These are phyloP conservation scores for Syrrhaptes paradoxus DNA, from an alignment of 2,113 vertebrate species.

Conservation along the genomic window DNA sequence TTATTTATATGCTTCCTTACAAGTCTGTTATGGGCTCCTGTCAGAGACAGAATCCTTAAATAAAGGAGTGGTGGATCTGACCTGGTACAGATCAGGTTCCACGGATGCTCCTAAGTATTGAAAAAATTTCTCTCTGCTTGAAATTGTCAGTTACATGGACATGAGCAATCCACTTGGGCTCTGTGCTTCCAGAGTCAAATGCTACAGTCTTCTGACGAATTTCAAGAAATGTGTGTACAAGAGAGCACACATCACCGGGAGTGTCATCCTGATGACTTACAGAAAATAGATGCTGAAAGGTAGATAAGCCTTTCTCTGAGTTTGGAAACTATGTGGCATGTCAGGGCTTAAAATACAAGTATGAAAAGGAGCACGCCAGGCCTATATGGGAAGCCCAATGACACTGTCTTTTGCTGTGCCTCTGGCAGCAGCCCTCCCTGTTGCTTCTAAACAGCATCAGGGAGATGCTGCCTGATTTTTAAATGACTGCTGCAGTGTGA, in stretches of 20 bases:
- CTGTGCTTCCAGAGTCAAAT: not conserved
- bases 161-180: not conserved
- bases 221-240: not conserved
- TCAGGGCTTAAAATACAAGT: not conserved
- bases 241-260: not conserved
- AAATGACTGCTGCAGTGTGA: not conserved
- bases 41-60: not conserved
- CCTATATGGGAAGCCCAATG: not conserved
- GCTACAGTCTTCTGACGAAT: not conserved
- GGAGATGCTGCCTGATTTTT: not conserved
- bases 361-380: not conserved
- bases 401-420: not conserved
- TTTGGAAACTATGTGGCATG: fast-evolving
- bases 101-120: not conserved
- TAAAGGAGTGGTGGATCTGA: not conserved
- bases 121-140: not conserved
- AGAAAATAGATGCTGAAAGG: not conserved
- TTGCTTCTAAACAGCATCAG: not conserved
- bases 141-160: not conserved
- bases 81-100: not conserved
- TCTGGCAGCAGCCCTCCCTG: not conserved
- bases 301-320: not conserved
- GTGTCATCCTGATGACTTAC: not conserved
- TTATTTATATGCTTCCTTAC: not conserved
- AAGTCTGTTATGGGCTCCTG: not conserved